These are phyloP conservation scores for Listronotus oregonensis DNA, from an alignment of 1,140 invertebrate genomes.

Conservation along the genomic window DNA sequence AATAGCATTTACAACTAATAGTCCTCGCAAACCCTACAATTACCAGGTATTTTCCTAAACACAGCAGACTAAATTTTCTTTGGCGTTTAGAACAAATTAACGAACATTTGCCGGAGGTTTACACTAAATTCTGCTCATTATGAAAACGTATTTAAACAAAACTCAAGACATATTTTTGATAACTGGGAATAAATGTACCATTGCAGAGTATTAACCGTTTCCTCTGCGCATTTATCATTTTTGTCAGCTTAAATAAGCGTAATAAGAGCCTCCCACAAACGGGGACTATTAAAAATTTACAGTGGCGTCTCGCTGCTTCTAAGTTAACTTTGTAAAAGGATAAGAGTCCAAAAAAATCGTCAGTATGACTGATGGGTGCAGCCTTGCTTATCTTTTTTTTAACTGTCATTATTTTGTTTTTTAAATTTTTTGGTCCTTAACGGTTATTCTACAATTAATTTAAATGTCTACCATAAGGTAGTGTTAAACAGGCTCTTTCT, in stretches of 20 bases:
- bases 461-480: too few relatives aligned
- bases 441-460: too few relatives aligned
- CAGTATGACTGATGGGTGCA: too few relatives aligned
- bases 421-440: too few relatives aligned
- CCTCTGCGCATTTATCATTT: constrained; percentile 11
- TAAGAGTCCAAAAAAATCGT: too few relatives aligned
- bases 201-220: constrained; percentile 8
- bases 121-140: constrained; percentile 3
- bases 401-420: too few relatives aligned
- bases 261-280: constrained; percentile 7
- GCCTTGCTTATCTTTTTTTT: too few relatives aligned
- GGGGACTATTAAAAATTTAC: background rate
- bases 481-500: too few relatives aligned
- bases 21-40: constrained; percentile 1
- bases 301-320: background rate
- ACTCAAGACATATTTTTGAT: constrained; percentile 8
- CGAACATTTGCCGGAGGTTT: constrained; percentile 7
- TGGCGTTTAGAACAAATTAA: background rate
- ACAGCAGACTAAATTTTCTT: constrained; percentile 4
- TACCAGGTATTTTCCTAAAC: background rate
- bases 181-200: constrained; percentile 7
- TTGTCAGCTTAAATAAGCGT: constrained; percentile 9
- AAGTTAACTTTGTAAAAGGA: background rate
- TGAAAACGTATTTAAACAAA: constrained; percentile 9
- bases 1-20: background rate